A percentile compares a stretch with the other conserved stretches of the same genome.
Evolutionary conservation across 2,113 vertebrate species (phyloP).

Genomic region (Lipophrys pholis): DNA sequence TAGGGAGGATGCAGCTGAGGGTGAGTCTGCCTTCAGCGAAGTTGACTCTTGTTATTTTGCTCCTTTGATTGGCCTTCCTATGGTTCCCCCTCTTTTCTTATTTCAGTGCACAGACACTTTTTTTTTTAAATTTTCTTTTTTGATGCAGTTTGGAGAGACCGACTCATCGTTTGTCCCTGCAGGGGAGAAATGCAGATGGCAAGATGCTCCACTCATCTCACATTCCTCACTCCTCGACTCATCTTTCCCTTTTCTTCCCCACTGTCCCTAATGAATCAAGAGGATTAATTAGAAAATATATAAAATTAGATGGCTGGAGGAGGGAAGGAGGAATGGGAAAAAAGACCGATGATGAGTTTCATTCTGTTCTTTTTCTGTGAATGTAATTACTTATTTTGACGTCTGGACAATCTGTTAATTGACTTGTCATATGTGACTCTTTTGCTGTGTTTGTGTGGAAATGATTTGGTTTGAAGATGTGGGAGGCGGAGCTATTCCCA

Average conservation of each 20-base stretch:
- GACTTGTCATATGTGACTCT: not conserved
- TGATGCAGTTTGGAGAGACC: slow-evolving; percentile 62
- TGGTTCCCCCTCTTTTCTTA: slow-evolving; percentile 44
- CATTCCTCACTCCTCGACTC: slow-evolving; percentile 49
- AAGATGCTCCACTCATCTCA: slow-evolving; percentile 65
- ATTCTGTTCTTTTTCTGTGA: slow-evolving; percentile 10
- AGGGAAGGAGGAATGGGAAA: not conserved
- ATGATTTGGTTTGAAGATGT: no score
- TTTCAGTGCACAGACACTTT: slow-evolving; percentile 49
- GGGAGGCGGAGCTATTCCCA: no score
- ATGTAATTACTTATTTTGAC: slow-evolving; percentile 19
- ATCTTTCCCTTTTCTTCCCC: slow-evolving; percentile 27
- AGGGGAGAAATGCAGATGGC: slow-evolving; percentile 75
- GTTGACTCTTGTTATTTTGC: slow-evolving; percentile 54
- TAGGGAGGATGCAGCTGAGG: slow-evolving; percentile 24
- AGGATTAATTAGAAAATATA: slow-evolving; percentile 67
- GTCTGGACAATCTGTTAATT: slow-evolving; percentile 6
- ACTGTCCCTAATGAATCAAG: slow-evolving; percentile 66
- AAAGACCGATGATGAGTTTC: slow-evolving; percentile 24
- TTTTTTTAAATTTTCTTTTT: slow-evolving; percentile 17
- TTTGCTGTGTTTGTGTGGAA: not conserved
- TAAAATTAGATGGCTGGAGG: slow-evolving; percentile 51
- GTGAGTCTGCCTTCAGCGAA: slow-evolving; percentile 49
- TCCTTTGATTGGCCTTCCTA: slow-evolving; percentile 55
- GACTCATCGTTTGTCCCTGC: slow-evolving; percentile 64